Evolutionary conservation across 2,888 invertebrate genomes (phyloP).

Genomic region (Entomobrya proxima): DNA sequence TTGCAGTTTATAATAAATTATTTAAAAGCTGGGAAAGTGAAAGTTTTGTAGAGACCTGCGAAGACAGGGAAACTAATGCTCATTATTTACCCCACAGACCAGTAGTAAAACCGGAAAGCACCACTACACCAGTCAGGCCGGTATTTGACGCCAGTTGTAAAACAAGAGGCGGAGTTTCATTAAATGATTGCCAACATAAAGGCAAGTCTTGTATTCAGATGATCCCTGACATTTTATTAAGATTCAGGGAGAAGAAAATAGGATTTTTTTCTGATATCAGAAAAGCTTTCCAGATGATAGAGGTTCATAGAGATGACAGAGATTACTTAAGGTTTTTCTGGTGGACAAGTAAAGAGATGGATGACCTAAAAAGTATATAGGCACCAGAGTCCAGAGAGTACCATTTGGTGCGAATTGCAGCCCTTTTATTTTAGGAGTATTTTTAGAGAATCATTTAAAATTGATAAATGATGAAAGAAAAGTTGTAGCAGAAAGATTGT

Average conservation of each 20-base stretch:
- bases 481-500: not conserved
- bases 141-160: not conserved
- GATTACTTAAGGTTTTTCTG: not conserved
- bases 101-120: too few species aligned
- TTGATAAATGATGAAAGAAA: not conserved
- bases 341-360: not conserved
- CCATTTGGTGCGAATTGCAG: not conserved
- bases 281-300: not conserved
- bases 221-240: not conserved
- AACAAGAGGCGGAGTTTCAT: not conserved
- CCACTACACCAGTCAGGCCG: not conserved
- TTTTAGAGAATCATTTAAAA: not conserved
- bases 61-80: not conserved
- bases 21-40: not conserved
- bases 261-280: not conserved
- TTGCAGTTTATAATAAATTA: not conserved
- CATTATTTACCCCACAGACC: not conserved
- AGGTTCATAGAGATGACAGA: not conserved
- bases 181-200: not conserved
- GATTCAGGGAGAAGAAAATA: not conserved
- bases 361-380: not conserved
- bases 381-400: not conserved
- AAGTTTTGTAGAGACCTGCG: not conserved
- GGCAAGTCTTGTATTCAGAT: not conserved
- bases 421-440: not conserved